Evolutionary conservation across 2,888 invertebrate genomes (phyloP).

Genomic region (Cetonia aurata): DNA sequence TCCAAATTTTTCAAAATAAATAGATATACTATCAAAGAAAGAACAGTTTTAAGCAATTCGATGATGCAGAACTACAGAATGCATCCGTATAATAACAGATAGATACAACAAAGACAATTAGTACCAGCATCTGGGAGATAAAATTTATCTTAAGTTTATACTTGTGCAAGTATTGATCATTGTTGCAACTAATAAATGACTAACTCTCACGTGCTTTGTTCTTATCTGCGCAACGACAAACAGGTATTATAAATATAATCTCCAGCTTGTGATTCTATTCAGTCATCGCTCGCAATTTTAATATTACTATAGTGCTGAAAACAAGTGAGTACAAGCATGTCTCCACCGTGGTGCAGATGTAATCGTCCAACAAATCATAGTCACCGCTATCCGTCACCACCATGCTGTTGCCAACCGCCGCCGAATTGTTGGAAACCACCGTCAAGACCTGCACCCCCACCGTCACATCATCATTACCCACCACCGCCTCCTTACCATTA

Average conservation of each 20-base stretch:
- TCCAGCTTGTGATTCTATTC: neutral
- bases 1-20: no score
- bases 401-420: neutral
- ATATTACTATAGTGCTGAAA: neutral
- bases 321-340: neutral
- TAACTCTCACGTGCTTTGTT: neutral
- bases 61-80: no score
- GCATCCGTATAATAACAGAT: no score
- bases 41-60: no score
- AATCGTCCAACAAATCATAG: neutral
- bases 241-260: neutral
- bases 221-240: slow-evolving; percentile 7
- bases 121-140: no score
- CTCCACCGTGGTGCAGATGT: slow-evolving; percentile 9
- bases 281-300: slow-evolving; percentile 5
- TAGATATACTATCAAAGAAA: no score
- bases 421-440: neutral
- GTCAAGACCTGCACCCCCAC: neutral
- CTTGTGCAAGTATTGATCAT: no score
- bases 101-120: no score
- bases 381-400: neutral
- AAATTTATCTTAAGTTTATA: no score
- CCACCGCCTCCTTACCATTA: neutral
- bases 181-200: neutral
- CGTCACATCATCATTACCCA: neutral